A percentile compares a stretch with the other conserved stretches of the same genome.
phyloP scores from a whole-genome alignment of 2,888 invertebrate genomes.

The Zaprionus obscuricornis region DNA sequence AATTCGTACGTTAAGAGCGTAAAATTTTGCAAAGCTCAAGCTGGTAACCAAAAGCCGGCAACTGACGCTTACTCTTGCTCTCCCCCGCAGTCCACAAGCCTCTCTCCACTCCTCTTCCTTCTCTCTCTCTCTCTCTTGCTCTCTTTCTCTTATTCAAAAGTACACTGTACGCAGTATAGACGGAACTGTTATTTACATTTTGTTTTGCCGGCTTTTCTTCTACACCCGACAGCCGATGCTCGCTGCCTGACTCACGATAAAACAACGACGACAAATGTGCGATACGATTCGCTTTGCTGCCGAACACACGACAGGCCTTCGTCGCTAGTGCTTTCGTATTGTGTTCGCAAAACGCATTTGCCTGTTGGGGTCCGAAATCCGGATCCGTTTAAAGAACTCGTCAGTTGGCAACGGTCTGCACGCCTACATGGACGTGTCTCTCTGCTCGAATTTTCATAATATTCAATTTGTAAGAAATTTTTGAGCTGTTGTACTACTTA shows the following conservation, averaged over 20 bases:
- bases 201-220: conserved; percentile 72
- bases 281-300: no score
- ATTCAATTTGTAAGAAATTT: conserved; percentile 3
- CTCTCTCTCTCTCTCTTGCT: background rate
- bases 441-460: conserved; percentile 15
- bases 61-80: no score
- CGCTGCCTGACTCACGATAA: conserved; percentile 13
- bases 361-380: conserved; percentile 15
- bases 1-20: conserved; percentile 54
- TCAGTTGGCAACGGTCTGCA: conserved; percentile 75
- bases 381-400: conserved; percentile 46
- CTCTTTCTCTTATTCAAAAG: background rate
- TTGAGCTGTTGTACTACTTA: no score
- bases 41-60: conserved; percentile 67
- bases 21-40: conserved; percentile 69
- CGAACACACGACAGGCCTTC: conserved; percentile 36
- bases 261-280: no score
- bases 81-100: no score
- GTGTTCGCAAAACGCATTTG: conserved; percentile 36
- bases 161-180: background rate
- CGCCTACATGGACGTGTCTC: conserved; percentile 61
- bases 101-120: background rate
- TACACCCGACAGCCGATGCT: conserved; percentile 7
- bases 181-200: conserved; percentile 76
- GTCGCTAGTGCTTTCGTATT: conserved; percentile 21